Evolutionary conservation across 2,888 invertebrate genomes (phyloP).

Genomic region (Platycnemis pennipes): DNA sequence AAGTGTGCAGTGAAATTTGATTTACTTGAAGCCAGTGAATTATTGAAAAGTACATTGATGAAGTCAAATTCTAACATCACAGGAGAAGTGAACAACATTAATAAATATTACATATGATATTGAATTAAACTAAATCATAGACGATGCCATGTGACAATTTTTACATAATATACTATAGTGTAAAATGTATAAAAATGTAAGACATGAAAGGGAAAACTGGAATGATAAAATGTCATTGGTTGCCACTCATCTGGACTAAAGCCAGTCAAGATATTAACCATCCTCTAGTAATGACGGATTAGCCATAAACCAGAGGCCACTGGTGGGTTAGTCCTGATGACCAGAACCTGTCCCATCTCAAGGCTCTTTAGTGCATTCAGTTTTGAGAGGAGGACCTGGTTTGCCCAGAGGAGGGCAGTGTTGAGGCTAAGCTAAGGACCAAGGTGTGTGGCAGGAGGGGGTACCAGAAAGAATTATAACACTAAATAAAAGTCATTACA

Average conservation of each 20-base stretch:
- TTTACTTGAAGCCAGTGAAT: neutral
- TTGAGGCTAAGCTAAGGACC: neutral
- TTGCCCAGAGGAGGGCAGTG: neutral
- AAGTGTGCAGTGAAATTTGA: neutral
- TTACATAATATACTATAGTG: neutral
- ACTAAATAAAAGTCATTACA: neutral
- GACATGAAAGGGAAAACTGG: too few species aligned
- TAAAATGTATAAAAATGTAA: neutral
- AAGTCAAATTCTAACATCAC: neutral
- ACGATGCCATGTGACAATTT: neutral
- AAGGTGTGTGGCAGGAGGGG: neutral
- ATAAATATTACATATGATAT: neutral
- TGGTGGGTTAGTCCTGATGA: constrained; percentile 49
- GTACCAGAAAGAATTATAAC: neutral
- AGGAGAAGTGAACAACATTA: neutral
- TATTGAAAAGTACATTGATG: neutral
- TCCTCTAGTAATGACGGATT: constrained; percentile 39
- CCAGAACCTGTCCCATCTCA: neutral
- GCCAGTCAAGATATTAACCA: neutral
- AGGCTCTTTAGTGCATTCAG: constrained; percentile 61
- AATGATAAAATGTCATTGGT: neutral
- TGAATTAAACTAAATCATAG: neutral
- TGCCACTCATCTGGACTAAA: neutral
- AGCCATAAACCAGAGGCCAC: constrained; percentile 62
- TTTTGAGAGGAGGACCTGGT: constrained; percentile 1